These are phyloP conservation scores for Rhogogaster chlorosoma DNA, from an alignment of 2,888 invertebrate species.

Conservation along the genomic window DNA sequence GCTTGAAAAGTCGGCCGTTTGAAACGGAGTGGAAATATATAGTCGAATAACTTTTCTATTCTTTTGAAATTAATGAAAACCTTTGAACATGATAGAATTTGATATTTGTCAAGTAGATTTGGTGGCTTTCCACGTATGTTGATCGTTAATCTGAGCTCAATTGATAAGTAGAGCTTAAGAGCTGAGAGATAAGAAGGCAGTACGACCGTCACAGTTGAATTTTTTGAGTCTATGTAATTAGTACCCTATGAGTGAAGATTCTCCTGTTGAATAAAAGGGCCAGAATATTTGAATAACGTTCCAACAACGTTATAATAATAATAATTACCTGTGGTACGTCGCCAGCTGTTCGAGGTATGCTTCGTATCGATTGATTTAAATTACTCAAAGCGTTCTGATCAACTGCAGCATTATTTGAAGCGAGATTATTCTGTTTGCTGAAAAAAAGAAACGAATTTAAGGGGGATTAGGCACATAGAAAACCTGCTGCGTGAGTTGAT, in stretches of 20 bases:
- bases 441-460: background rate
- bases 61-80: background rate
- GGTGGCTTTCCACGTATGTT: background rate
- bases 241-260: background rate
- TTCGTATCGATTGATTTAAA: conserved; percentile 78
- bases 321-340: conserved; percentile 83
- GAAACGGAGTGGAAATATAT: too few relatives aligned
- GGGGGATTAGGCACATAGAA: background rate
- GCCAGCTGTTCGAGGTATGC: conserved; percentile 85
- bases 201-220: background rate
- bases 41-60: background rate
- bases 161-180: background rate
- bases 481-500: background rate
- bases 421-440: conserved; percentile 67
- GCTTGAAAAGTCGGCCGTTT: too few relatives aligned
- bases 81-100: background rate
- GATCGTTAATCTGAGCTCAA: background rate
- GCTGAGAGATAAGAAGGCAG: background rate
- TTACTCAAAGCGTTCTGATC: conserved; percentile 69
- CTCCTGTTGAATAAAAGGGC: background rate
- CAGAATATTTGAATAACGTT: background rate
- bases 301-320: background rate
- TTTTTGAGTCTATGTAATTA: background rate
- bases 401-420: conserved; percentile 63
- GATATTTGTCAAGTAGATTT: background rate